A percentile compares a stretch with the other conserved stretches of the same genome.
Conservation (phyloP, 2,888 invertebrate genomes). For the Ptychoptera contaminata region DNA sequence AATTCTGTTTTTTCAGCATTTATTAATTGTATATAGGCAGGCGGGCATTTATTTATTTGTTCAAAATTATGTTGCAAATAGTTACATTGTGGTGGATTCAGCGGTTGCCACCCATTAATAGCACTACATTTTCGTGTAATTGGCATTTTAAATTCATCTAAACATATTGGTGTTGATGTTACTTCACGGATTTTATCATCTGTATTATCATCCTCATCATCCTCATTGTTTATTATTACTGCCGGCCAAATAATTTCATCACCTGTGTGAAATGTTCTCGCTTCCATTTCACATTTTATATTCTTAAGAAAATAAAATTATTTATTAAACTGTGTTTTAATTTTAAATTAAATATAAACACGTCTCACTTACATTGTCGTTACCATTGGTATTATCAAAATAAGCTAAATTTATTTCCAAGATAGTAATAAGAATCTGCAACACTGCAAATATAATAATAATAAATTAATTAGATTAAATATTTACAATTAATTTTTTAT, state of each 20-base stretch:
- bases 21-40: not conserved
- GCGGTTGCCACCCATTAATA: constrained; percentile 18
- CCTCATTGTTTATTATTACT: not conserved
- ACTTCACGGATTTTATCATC: constrained; percentile 8
- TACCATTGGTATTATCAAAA: no score
- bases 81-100: constrained; percentile 14
- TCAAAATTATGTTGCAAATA: not conserved
- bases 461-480: no score
- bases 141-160: constrained; percentile 16
- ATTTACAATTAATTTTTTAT: no score
- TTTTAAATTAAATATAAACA: no score
- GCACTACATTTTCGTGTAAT: constrained; percentile 17
- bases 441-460: no score
- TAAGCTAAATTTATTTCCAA: no score
- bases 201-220: not conserved
- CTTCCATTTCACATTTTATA: no score
- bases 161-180: constrained; percentile 23
- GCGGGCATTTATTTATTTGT: constrained; percentile 13
- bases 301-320: no score
- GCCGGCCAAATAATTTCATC: not conserved
- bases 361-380: no score
- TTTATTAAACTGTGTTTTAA: no score
- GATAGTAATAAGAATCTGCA: no score
- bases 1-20: constrained; percentile 8
- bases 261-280: not conserved